Percentiles rank a stretch among this genome's conserved stretches.
Conservation (phyloP, 2,113 vertebrate species). For the Pao palembangensis region DNA sequence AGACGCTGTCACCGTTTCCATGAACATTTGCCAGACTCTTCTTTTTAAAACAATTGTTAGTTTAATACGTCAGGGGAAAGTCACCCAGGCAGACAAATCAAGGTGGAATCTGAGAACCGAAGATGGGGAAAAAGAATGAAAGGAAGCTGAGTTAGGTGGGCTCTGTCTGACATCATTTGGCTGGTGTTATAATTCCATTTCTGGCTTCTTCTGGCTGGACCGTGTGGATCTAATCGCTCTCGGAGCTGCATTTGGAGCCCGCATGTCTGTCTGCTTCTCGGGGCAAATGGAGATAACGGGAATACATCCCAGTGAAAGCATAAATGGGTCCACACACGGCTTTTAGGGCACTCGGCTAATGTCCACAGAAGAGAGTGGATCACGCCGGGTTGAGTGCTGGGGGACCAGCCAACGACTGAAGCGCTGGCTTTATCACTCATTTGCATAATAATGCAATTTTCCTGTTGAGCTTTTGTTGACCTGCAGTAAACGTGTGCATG, state of each 20-base stretch:
- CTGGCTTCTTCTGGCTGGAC: constrained; percentile 2
- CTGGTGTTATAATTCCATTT: constrained; percentile 20
- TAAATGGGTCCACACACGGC: constrained; percentile 48
- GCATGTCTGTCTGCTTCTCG: constrained; percentile 14
- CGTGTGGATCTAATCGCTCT: constrained; percentile 17
- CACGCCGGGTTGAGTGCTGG: constrained; percentile 33
- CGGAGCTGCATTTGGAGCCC: constrained; percentile 14
- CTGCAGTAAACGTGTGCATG: constrained; percentile 15
- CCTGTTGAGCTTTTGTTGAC: constrained; percentile 29
- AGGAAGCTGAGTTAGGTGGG: too few relatives aligned
- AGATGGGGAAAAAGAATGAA: too few relatives aligned
- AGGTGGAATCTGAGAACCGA: too few relatives aligned
- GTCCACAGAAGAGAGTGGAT: constrained; percentile 23
- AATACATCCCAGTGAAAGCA: constrained; percentile 42
- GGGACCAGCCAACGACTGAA: constrained; percentile 11
- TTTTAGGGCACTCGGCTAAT: constrained; percentile 33
- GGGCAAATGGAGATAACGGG: constrained; percentile 20
- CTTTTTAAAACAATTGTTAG: too few relatives aligned
- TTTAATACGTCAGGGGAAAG: background rate
- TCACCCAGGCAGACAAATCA: too few relatives aligned
- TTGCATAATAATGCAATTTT: constrained; percentile 29
- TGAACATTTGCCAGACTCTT: too few relatives aligned
- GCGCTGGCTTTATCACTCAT: constrained; percentile 20
- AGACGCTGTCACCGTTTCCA: background rate
- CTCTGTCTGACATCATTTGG: constrained; percentile 1